Evolutionary conservation across 2,113 vertebrate species (phyloP).

Genomic region (Misgurnus mizolepis): DNA sequence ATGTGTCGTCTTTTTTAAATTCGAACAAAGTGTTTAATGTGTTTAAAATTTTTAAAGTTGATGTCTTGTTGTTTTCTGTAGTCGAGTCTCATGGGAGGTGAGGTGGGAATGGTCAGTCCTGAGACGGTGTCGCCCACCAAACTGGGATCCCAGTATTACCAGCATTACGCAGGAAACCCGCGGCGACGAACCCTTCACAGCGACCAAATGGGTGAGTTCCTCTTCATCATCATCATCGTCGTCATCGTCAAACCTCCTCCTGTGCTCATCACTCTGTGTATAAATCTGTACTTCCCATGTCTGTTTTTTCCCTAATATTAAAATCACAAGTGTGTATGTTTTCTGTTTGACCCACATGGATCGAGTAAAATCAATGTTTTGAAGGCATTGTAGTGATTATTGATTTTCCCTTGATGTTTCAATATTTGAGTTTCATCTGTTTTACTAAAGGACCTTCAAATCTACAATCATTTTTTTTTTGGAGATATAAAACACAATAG

Average conservation of each 20-base stretch:
- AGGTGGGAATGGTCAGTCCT: conserved; percentile 92
- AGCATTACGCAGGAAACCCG: conserved; percentile 89
- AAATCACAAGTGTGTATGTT: background rate
- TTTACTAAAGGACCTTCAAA: background rate
- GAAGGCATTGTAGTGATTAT: background rate
- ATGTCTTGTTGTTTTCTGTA: conserved; percentile 63
- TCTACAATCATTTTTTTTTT: background rate
- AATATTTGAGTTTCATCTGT: background rate
- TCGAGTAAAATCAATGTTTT: background rate
- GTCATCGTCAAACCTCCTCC: background rate
- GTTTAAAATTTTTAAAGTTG: conserved; percentile 41
- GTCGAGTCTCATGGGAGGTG: conserved; percentile 86
- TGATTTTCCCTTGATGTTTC: background rate
- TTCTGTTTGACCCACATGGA: background rate
- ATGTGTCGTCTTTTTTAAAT: background rate
- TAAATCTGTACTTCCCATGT: background rate
- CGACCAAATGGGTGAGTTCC: conserved; percentile 86
- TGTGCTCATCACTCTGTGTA: background rate
- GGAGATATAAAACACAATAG: background rate
- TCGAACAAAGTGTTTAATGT: background rate
- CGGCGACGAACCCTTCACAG: conserved; percentile 87
- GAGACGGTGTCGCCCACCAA: conserved; percentile 89
- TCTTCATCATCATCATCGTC: background rate
- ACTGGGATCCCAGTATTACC: conserved; percentile 91
- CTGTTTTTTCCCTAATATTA: background rate